phyloP scores from a whole-genome alignment of 2,888 invertebrate species.

The Aphidius colemani region DNA sequence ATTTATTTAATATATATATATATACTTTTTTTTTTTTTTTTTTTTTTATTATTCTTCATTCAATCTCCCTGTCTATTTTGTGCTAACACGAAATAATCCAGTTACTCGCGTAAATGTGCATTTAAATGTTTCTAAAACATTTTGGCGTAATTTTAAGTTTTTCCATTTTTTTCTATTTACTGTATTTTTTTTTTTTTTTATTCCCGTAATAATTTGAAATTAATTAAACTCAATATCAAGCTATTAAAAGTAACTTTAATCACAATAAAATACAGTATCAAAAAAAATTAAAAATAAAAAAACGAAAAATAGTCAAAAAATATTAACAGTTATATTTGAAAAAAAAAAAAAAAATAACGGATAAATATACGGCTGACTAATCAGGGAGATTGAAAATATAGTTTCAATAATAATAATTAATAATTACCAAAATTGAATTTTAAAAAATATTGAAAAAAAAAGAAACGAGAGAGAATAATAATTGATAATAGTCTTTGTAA shows the following conservation, averaged over 20 bases:
- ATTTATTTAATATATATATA: too few relatives aligned
- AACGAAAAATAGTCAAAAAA: slow-evolving; percentile 12
- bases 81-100: slow-evolving; percentile 27
- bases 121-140: slow-evolving; percentile 9
- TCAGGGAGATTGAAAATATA: slow-evolving; percentile 2
- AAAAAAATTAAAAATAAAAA: slow-evolving; percentile 8
- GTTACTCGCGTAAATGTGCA: slow-evolving; percentile 16
- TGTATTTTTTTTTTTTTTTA: too few relatives aligned
- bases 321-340: slow-evolving; percentile 12
- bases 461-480: slow-evolving; percentile 6
- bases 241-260: background rate
- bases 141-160: background rate
- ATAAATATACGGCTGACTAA: slow-evolving; percentile 8
- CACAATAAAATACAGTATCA: slow-evolving; percentile 11
- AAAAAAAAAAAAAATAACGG: slow-evolving; percentile 16
- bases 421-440: slow-evolving; percentile 9
- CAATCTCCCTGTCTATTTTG: slow-evolving; percentile 9
- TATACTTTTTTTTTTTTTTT: too few relatives aligned
- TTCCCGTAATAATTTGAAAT: too few relatives aligned
- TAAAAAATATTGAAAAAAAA: slow-evolving; percentile 13
- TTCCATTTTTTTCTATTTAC: background rate
- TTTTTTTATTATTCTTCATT: background rate
- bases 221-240: too few relatives aligned
- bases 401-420: slow-evolving; percentile 17
- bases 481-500: slow-evolving; percentile 11